phyloP scores from a whole-genome alignment of 2,888 invertebrate genomes.

The Cheilosia vernalis region DNA sequence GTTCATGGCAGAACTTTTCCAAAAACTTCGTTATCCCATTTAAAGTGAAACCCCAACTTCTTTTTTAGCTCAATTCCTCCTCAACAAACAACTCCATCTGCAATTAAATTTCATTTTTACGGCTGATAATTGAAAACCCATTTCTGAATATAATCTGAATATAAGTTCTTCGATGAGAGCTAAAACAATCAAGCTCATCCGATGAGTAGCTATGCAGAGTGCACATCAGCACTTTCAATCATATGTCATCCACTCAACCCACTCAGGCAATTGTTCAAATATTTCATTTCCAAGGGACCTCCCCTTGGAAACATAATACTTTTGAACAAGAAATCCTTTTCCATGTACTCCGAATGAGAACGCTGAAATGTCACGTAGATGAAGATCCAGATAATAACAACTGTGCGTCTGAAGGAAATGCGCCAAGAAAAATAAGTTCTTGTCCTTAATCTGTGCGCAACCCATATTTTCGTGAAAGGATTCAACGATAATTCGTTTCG shows the following conservation, averaged over 20 bases:
- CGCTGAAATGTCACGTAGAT: constrained; percentile 55
- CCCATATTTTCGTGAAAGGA: constrained; percentile 16
- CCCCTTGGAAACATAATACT: not conserved
- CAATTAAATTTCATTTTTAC: not conserved
- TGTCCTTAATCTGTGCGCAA: constrained; percentile 14
- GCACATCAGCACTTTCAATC: not conserved
- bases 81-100: not conserved
- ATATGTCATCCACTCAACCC: not conserved
- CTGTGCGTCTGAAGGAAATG: constrained; percentile 4
- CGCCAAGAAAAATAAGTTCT: not conserved
- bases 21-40: no score
- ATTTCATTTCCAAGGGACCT: not conserved
- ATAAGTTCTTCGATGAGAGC: not conserved
- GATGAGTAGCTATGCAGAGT: not conserved
- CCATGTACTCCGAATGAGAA: constrained; percentile 29
- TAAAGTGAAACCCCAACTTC: no score
- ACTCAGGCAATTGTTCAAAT: constrained; percentile 4
- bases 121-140: constrained; percentile 3
- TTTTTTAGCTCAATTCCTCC: not conserved
- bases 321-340: constrained; percentile 3
- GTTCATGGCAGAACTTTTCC: no score
- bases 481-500: constrained; percentile 6
- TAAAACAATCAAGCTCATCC: not conserved
- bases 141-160: not conserved
- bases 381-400: not conserved